Evolutionary conservation across 2,888 invertebrate genomes (phyloP), one percentile per base, ranked within the genome.

Genomic region (Drosophila mettleri): DNA sequence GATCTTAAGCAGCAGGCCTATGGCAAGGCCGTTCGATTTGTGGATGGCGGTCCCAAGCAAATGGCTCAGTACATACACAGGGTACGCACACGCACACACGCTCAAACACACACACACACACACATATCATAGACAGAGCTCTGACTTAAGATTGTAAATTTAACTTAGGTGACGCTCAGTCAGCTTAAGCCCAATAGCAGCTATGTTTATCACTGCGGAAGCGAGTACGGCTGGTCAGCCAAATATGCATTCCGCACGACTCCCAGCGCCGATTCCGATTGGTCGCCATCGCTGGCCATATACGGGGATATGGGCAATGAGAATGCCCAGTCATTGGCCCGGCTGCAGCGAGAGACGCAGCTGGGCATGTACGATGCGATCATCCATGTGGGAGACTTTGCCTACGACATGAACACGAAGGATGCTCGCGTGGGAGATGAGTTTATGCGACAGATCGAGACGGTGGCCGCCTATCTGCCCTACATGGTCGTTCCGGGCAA

Each of bases 231-330:
- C 1, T 98, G 98, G 98, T 98, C 98, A 0, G 93, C 95, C 39
- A 82, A 94, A 78, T 98, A 96, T 92, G 94, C 93, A 83, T 97
- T 98, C 92, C 94, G 93, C 79, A 96, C 97, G 0, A 73, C 89
- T 31, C 93, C 95, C 5, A 95, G 95, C 2, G 92, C 92, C 3
- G 94, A 94, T 2, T 93, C 93, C 8, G 91, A 95, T 74, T 98
- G 97, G 97, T 93, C 95, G 22, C 97, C 98, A 0, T 94, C 94
- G 22, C 93, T 98, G 36, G 98, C 96, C 27, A 94, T 99, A 75
- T 98, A 95, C 90, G 99, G 99, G 0, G 99, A 99, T 91, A 95
- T 99, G 96, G 99, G 99, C 29, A 97, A 96, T 90, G 95, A 95
- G 84, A 98, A 98, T 92, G 97, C 98, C 0, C 93, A 94, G 92